These are phyloP conservation scores for Halotydeus destructor DNA, from an alignment of 1,140 invertebrate species.

Conservation along the genomic window DNA sequence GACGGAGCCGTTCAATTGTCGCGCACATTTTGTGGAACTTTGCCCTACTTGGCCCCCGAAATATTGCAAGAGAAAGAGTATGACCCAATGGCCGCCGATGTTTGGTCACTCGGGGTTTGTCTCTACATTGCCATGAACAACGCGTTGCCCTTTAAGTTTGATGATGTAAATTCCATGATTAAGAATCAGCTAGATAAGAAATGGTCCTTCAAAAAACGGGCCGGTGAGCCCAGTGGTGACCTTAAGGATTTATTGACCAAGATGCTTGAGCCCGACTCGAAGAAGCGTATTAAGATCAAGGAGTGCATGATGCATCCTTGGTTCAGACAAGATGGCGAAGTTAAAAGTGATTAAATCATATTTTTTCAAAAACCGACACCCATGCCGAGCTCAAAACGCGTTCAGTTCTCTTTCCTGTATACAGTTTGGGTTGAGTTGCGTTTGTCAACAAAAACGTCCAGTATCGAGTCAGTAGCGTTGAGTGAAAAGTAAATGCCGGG, in stretches of 20 bases:
- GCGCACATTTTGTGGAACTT: slow-evolving; percentile 5
- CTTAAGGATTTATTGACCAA: neutral
- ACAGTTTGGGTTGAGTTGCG: too few species aligned
- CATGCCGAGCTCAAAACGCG: too few species aligned
- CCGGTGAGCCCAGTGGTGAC: too few species aligned
- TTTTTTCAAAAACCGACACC: too few species aligned
- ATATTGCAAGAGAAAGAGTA: slow-evolving; percentile 18
- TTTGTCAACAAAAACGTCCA: too few species aligned
- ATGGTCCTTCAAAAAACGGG: neutral
- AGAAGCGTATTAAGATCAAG: neutral
- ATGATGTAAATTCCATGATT: neutral
- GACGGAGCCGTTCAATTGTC: neutral
- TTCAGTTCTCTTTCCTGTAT: too few species aligned
- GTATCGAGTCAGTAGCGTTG: too few species aligned
- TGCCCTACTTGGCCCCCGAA: slow-evolving; percentile 21
- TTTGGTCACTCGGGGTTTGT: slow-evolving; percentile 21
- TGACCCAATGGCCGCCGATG: slow-evolving; percentile 17
- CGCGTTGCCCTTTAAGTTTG: slow-evolving; percentile 22
- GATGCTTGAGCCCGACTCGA: neutral
- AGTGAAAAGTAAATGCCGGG: too few species aligned
- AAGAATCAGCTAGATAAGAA: neutral
- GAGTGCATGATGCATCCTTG: neutral
- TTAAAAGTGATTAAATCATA: too few species aligned
- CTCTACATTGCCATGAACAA: slow-evolving; percentile 19
- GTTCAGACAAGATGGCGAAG: too few species aligned